Conservation (phyloP, 2,797 vertebrate species). For the Neopelma chrysocephalum region DNA sequence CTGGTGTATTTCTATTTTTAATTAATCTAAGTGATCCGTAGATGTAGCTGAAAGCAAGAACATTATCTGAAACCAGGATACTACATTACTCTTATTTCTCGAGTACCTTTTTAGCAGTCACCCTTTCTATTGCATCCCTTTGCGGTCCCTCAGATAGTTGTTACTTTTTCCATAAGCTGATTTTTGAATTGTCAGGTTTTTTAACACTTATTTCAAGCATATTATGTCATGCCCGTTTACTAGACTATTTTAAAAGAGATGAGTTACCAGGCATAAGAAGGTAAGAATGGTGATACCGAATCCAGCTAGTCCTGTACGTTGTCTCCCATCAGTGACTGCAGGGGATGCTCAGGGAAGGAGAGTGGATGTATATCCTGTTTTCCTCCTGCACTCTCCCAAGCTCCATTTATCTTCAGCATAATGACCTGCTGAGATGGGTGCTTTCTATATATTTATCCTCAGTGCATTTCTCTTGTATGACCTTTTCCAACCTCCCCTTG, state of each 20-base stretch:
- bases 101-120: neutral
- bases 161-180: neutral
- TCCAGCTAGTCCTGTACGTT: fast-evolving
- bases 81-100: neutral
- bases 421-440: neutral
- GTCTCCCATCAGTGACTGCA: neutral
- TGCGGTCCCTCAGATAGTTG: neutral
- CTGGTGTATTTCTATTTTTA: neutral
- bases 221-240: neutral
- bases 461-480: neutral
- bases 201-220: neutral
- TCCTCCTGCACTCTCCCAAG: neutral
- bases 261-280: neutral
- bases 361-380: neutral
- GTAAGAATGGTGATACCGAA: neutral
- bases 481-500: neutral
- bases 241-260: neutral
- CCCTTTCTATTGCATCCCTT: neutral
- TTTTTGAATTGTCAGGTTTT: neutral
- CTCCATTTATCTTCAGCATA: neutral
- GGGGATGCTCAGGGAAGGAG: neutral
- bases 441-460: neutral
- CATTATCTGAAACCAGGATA: neutral
- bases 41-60: neutral
- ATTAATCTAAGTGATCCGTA: neutral